Evolutionary conservation across 2,797 vertebrate species (phyloP).

Genomic region (Liasis olivaceus): DNA sequence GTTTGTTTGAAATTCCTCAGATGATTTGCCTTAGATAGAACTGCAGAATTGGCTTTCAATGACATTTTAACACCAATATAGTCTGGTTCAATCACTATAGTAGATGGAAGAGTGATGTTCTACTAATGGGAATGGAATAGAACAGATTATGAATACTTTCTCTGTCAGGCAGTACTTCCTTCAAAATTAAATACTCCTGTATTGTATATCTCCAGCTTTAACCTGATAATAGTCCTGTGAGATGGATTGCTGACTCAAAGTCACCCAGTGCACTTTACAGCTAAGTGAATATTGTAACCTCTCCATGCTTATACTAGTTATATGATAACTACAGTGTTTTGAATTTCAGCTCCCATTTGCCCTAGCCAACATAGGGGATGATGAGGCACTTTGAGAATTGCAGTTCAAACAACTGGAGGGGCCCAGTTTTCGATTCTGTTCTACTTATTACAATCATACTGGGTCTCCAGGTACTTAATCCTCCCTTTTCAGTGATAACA

Average conservation of each 20-base stretch:
- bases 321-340: background rate
- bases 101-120: background rate
- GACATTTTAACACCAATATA: background rate
- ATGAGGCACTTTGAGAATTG: background rate
- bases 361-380: background rate
- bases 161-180: background rate
- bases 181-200: background rate
- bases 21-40: background rate
- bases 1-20: background rate
- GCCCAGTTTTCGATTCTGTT: background rate
- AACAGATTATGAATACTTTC: background rate
- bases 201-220: background rate
- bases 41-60: background rate
- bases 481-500: background rate
- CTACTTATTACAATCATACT: background rate
- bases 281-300: background rate
- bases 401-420: background rate
- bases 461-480: background rate
- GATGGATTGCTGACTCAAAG: background rate
- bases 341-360: background rate
- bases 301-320: background rate
- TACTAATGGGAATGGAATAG: background rate
- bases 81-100: background rate
- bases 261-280: background rate
- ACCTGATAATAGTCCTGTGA: background rate